Conservation (phyloP, 2,797 vertebrate genomes). For the Leucoraja ocellata region DNA sequence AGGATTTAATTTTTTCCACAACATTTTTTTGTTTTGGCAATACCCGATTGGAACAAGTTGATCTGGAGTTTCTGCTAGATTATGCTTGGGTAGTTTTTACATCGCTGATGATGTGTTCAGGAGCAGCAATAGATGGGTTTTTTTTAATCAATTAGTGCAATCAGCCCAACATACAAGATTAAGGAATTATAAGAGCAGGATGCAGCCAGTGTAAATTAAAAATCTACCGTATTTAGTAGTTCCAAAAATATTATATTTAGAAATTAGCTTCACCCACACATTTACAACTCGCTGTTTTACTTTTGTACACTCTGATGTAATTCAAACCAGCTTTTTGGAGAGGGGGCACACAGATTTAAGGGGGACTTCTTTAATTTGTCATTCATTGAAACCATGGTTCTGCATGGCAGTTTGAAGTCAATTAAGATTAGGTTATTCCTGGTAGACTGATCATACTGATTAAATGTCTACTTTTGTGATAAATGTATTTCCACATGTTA, state of each 20-base stretch:
- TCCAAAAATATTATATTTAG: not conserved
- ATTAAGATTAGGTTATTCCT: not conserved
- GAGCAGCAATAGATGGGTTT: too few species aligned
- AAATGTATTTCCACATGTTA: not conserved
- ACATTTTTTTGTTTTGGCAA: not conserved
- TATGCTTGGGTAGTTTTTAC: not conserved
- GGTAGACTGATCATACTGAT: too few species aligned
- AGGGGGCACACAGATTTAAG: not conserved
- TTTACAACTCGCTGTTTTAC: not conserved
- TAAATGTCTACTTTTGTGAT: not conserved
- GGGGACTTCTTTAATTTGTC: not conserved
- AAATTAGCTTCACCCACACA: not conserved
- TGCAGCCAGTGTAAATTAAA: not conserved
- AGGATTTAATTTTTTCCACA: not conserved
- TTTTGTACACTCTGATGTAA: not conserved
- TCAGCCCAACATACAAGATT: not conserved
- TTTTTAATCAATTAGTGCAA: too few species aligned
- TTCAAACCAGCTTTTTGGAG: not conserved
- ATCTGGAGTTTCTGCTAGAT: not conserved
- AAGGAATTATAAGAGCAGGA: not conserved
- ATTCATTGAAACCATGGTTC: not conserved
- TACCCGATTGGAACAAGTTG: not conserved
- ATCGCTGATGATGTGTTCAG: too few species aligned
- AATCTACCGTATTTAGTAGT: too few species aligned
- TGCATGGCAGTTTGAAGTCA: not conserved